Conservation (phyloP, 2,888 invertebrate species). For the Caenorhabditis drosophilae region DNA sequence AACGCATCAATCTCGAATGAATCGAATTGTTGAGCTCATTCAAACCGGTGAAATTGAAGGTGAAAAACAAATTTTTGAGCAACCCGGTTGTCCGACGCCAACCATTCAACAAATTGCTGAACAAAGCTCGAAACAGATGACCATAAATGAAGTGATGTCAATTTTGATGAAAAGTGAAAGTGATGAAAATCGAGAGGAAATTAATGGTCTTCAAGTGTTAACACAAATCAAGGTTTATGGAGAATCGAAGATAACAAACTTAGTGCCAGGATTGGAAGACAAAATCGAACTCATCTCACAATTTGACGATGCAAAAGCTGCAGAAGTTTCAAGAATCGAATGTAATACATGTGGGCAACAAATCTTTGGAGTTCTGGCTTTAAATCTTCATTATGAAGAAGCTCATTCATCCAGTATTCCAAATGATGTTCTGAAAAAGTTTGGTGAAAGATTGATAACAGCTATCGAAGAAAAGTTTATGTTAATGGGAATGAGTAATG, state of each 20-base stretch:
- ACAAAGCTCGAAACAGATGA: slow-evolving; percentile 18
- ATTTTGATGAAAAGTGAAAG: slow-evolving; percentile 18
- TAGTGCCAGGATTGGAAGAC: slow-evolving; percentile 17
- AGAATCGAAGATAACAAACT: slow-evolving; percentile 23
- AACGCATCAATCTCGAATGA: slow-evolving; percentile 80
- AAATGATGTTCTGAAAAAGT: slow-evolving; percentile 17
- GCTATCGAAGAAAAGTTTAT: slow-evolving; percentile 14
- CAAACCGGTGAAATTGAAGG: slow-evolving; percentile 86
- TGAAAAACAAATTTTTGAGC: slow-evolving; percentile 85
- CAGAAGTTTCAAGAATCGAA: slow-evolving; percentile 30
- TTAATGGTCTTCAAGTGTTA: slow-evolving; percentile 18
- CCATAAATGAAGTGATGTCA: slow-evolving; percentile 27
- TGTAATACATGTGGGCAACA: slow-evolving; percentile 42
- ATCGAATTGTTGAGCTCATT: slow-evolving; percentile 80
- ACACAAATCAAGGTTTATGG: slow-evolving; percentile 37
- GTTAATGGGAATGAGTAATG: no score
- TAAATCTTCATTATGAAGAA: slow-evolving; percentile 49
- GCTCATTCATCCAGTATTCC: slow-evolving; percentile 36
- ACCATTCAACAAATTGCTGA: slow-evolving; percentile 56
- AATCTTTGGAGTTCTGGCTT: slow-evolving; percentile 27
- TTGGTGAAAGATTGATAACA: slow-evolving; percentile 34
- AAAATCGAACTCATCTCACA: slow-evolving; percentile 17
- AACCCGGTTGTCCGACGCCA: slow-evolving; percentile 70
- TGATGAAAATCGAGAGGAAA: slow-evolving; percentile 19
- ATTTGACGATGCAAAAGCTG: slow-evolving; percentile 23